Conservation (phyloP, 2,797 vertebrate genomes). For the Halcyon smyrnensis region DNA sequence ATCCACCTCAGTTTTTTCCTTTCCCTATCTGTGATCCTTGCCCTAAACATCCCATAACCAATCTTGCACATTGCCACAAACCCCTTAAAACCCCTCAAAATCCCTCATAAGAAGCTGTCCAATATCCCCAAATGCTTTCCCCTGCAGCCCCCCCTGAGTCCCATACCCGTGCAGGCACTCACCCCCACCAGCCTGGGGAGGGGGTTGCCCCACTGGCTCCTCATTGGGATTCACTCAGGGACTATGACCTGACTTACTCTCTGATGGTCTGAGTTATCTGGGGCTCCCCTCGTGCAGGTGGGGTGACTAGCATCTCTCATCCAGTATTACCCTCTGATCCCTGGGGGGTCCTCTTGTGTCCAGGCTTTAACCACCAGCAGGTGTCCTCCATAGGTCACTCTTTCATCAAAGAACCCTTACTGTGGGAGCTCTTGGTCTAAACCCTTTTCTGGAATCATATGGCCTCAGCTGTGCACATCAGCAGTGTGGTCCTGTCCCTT, state of each 20-base stretch:
- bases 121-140: fast-evolving
- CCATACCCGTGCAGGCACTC: too few relatives aligned
- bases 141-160: fast-evolving
- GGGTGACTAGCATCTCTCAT: neutral
- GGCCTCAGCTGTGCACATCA: neutral
- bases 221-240: neutral
- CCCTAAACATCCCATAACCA: too few relatives aligned
- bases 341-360: neutral
- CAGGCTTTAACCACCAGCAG: neutral
- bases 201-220: too few relatives aligned
- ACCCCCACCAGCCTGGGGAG: neutral
- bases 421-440: fast-evolving
- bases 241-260: neutral
- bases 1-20: neutral
- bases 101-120: neutral
- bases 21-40: neutral
- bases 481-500: neutral
- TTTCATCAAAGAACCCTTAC: neutral
- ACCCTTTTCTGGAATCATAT: fast-evolving
- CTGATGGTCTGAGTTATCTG: fast-evolving
- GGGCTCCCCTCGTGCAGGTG: neutral
- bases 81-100: neutral
- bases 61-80: neutral
- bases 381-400: neutral
- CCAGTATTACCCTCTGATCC: neutral